Evolutionary conservation across 2,113 vertebrate species (phyloP).

Genomic region (Peromyscus polionotus): DNA sequence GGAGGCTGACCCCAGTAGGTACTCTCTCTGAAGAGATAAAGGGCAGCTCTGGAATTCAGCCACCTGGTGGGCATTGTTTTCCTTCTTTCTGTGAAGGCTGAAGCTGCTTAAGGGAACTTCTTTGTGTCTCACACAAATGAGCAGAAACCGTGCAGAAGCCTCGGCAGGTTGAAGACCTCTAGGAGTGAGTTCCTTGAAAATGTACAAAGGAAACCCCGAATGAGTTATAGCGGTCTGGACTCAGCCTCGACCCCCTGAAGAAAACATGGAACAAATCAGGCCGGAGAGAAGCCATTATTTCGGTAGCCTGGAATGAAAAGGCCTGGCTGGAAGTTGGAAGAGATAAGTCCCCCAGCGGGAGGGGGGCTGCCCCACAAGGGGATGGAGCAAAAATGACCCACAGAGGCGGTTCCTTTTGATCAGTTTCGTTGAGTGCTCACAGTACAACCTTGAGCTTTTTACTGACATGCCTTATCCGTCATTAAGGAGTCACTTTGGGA

Average conservation of each 20-base stretch:
- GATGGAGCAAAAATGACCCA: neutral
- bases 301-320: neutral
- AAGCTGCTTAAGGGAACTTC: conserved; percentile 38
- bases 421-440: neutral
- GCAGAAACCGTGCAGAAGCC: neutral
- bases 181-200: neutral
- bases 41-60: conserved; percentile 38
- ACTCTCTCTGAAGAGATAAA: conserved; percentile 1
- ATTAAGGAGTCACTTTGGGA: neutral
- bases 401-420: neutral
- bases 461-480: neutral
- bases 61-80: neutral
- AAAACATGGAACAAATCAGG: neutral
- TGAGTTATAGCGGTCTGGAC: neutral
- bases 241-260: neutral
- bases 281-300: neutral
- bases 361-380: neutral
- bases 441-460: neutral
- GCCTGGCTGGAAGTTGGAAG: neutral
- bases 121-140: neutral
- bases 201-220: neutral
- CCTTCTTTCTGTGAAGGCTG: conserved; percentile 32
- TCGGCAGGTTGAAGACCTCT: neutral
- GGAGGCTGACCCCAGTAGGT: neutral
- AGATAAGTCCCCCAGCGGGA: no score